Percentiles rank a stretch among this genome's conserved stretches.
Evolutionary conservation across 2,797 vertebrate species (phyloP).

Genomic region (Coracias cyanogaster): DNA sequence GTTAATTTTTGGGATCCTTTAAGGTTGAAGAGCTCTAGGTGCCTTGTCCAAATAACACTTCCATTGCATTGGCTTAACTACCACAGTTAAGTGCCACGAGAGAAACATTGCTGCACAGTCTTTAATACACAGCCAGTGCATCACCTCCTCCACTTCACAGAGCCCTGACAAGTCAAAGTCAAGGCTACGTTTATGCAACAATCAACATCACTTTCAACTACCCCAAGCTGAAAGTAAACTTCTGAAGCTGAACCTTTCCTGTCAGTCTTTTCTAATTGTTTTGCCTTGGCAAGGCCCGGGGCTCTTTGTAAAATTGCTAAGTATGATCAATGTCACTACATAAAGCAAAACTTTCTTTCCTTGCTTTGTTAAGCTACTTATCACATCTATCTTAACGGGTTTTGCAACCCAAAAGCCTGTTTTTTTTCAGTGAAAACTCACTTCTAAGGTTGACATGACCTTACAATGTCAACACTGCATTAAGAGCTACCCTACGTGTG

Average conservation of each 20-base stretch:
- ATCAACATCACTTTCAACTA: background rate
- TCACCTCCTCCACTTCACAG: fast-evolving
- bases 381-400: background rate
- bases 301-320: background rate
- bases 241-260: background rate
- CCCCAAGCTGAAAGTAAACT: background rate
- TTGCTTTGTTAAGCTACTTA: background rate
- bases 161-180: background rate
- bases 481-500: background rate
- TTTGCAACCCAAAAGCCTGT: background rate
- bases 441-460: background rate
- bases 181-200: background rate
- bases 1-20: background rate
- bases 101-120: background rate
- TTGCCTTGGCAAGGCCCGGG: background rate
- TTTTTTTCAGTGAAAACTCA: background rate
- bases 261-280: background rate
- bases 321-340: background rate
- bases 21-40: background rate
- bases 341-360: background rate
- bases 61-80: background rate
- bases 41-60: background rate
- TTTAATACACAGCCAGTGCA: background rate
- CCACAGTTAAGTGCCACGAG: fast-evolving
- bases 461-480: background rate